Conservation (phyloP, 2,888 invertebrate species). For the Drosophila lutescens region DNA sequence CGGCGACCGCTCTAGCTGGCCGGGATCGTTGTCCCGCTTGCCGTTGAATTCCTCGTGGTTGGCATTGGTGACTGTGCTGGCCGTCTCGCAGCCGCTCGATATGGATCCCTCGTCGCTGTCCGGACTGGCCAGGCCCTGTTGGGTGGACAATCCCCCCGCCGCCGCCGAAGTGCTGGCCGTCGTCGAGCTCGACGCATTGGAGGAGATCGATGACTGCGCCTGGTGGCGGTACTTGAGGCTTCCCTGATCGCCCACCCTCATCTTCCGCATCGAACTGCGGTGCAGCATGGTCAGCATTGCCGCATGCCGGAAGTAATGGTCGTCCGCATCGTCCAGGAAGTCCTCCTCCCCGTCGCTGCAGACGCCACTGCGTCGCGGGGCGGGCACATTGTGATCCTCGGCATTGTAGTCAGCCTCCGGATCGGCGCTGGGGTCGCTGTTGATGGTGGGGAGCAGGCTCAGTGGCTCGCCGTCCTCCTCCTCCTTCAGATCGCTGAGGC, state of each 20-base stretch:
- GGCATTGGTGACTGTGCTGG: slow-evolving; percentile 88
- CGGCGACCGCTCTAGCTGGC: slow-evolving; percentile 44
- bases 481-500: slow-evolving; percentile 78
- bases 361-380: slow-evolving; percentile 71
- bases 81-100: slow-evolving; percentile 92
- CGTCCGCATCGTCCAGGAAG: slow-evolving; percentile 79
- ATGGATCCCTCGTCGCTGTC: slow-evolving; percentile 91
- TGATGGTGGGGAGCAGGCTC: slow-evolving; percentile 79
- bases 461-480: slow-evolving; percentile 73
- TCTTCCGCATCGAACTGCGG: slow-evolving; percentile 83
- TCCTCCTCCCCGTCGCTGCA: slow-evolving; percentile 82
- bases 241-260: slow-evolving; percentile 79
- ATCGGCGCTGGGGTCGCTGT: slow-evolving; percentile 80
- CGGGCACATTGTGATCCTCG: slow-evolving; percentile 41
- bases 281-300: slow-evolving; percentile 83
- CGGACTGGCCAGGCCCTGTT: slow-evolving; percentile 75
- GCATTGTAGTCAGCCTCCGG: slow-evolving; percentile 72
- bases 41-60: slow-evolving; percentile 83
- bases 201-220: slow-evolving; percentile 79
- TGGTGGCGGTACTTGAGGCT: slow-evolving; percentile 76
- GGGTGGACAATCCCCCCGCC: slow-evolving; percentile 32
- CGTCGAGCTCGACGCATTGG: slow-evolving; percentile 74
- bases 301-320: slow-evolving; percentile 83
- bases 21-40: slow-evolving; percentile 31
- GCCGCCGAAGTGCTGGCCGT: slow-evolving; percentile 58